Evolutionary conservation across 2,113 vertebrate genomes (phyloP), one percentile per base, ranked within the genome.

Genomic region (Turdus rufiventris): DNA sequence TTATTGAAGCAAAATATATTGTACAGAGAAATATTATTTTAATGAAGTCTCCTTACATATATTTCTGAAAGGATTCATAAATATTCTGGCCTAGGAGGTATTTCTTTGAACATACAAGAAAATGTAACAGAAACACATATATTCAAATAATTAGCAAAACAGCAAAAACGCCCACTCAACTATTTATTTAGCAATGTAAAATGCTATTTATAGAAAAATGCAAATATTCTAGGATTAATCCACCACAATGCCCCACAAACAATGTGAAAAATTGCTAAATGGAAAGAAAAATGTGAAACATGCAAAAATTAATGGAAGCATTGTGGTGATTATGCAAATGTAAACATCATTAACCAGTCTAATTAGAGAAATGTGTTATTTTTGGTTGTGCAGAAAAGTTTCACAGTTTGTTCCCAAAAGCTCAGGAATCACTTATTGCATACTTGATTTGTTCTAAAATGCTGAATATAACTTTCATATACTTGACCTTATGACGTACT

Each of bases 211-310:
- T 91, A 95, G 86, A 61, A 92, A 93, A 95, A 97, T 97, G 93
- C 48, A 97, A 97, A 97, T 95, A 93, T 93, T 66, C 60, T 47
- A 43, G 70, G 26, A 97, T 97, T 97, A 97, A 96, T 97, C 96
- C 51, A 79, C 34, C 34, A 89, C 28, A 57, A 23, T 96, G 48
- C 47, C 54, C 58, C 62, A 77, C 72, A 94, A 97, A 96, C 58
- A 96, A 78, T 91, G 78, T 56, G 36, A 85, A 24, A 96, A 97
- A 97, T 95, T 96, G 54, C 94, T 97, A 97, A 97, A 97, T 95
- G 74, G 58, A 76, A 87, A 94, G 72, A 96, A 97, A 96, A 95
- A 94, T 93, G 45, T 36, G 89, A 94, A 92, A 75, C 28, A 88
- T 80, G 96, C 80, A 95, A 50, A 96, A 97, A 96, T 93, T 88